These are phyloP conservation scores for Diadophis punctatus DNA, from an alignment of 2,113 vertebrate species.

Conservation along the genomic window DNA sequence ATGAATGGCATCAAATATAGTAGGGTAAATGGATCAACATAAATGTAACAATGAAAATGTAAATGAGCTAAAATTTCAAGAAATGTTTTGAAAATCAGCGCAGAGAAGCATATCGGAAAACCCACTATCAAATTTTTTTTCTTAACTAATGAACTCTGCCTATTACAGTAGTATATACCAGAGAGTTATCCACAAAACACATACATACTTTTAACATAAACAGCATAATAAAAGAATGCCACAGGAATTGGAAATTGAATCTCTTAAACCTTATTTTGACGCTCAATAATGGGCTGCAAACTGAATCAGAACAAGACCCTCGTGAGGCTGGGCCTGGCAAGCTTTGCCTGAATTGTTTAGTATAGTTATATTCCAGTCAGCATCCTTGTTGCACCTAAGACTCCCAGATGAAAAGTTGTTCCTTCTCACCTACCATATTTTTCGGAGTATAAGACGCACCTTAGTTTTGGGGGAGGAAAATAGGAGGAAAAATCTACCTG, in stretches of 20 bases:
- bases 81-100: conserved; percentile 30
- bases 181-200: not conserved
- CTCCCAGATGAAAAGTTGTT: not conserved
- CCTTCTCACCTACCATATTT: not conserved
- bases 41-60: conserved; percentile 26
- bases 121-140: not conserved
- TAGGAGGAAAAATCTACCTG: too few relatives aligned
- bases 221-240: not conserved
- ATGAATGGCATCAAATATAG: not conserved
- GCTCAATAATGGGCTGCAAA: not conserved
- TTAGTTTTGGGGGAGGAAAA: too few relatives aligned
- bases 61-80: conserved; percentile 17
- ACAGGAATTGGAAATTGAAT: not conserved
- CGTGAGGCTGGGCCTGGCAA: not conserved
- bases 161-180: not conserved
- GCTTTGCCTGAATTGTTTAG: not conserved
- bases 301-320: not conserved
- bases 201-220: not conserved
- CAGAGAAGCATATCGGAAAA: not conserved
- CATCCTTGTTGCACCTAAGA: not conserved
- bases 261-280: not conserved
- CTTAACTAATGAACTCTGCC: not conserved
- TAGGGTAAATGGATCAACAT: not conserved
- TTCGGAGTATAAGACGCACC: too few relatives aligned
- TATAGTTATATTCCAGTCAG: not conserved